Conservation (phyloP, 2,113 vertebrate species). For the Burhinus oedicnemus region DNA sequence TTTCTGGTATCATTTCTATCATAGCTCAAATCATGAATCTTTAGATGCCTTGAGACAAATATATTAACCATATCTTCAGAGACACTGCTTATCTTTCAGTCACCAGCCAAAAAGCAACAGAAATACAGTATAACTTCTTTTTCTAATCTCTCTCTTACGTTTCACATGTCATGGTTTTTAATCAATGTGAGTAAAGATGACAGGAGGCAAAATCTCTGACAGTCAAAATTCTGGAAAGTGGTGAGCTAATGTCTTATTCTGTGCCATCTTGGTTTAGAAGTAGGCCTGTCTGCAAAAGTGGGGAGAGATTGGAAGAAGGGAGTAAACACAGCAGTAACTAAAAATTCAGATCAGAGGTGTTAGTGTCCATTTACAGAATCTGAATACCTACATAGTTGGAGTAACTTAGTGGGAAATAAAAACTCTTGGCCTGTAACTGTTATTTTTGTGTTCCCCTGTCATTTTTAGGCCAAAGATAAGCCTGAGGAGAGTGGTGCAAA, state of each 20-base stretch:
- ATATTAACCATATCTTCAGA: not conserved
- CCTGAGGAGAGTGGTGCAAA: constrained; percentile 76
- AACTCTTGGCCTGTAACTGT: not conserved
- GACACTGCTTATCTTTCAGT: not conserved
- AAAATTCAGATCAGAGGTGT: not conserved
- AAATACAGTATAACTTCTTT: not conserved
- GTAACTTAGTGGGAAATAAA: not conserved
- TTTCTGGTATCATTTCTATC: not conserved
- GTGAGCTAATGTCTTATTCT: not conserved
- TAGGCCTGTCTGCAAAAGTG: not conserved
- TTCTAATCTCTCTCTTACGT: not conserved
- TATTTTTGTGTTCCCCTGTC: not conserved
- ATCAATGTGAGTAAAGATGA: not conserved
- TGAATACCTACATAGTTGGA: not conserved
- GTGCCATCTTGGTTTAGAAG: not conserved
- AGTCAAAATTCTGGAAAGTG: not conserved
- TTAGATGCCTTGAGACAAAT: not conserved
- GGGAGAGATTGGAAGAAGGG: not conserved
- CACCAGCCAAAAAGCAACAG: not conserved
- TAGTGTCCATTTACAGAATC: not conserved
- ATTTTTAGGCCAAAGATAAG: constrained; percentile 78
- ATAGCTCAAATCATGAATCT: not conserved
- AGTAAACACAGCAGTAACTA: not conserved
- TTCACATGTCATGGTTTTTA: not conserved
- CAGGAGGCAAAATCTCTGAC: not conserved